Evolutionary conservation across 92 coral and sea anemone genomes (phyloP), one percentile per base, ranked within the genome.

Genomic region (Desmophyllum pertusum): DNA sequence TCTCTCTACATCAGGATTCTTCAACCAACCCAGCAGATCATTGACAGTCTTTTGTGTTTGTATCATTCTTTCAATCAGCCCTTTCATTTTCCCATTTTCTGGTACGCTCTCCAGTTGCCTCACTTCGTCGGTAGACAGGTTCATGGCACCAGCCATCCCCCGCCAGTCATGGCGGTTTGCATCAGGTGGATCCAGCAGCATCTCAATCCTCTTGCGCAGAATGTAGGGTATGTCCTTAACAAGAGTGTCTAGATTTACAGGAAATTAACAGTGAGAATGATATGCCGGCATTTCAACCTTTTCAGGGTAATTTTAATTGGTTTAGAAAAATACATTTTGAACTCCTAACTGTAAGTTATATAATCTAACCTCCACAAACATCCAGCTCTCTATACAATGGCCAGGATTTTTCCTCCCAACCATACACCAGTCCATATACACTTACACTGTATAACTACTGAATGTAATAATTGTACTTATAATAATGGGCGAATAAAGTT

Each of bases 221-320:
- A 27, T 18, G 48, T 74, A 79, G 29, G 97, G 97, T 30, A 95
- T 95, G 57, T 95, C 85, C 79, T 81, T 90, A 29, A 94, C 74
- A 31, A 93, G 78, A 25, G 79, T 83, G 39, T 50, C 98, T 95
- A 59, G 57, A 30, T 83, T 69, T 38, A 23, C 30, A 5, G 15
- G 18, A 27, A 46, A 73, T 4, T 25, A n/a, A n/a, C n/a, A n/a
- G n/a, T n/a, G n/a, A n/a, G n/a, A n/a, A n/a, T n/a, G n/a, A n/a
- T n/a, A n/a, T n/a, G n/a, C n/a, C n/a, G n/a, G n/a, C n/a, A n/a
- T n/a, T n/a, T n/a, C n/a, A n/a, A n/a, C n/a, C n/a, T n/a, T n/a
- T n/a, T n/a, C n/a, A n/a, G n/a, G n/a, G n/a, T n/a, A n/a, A n/a
- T n/a, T n/a, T n/a, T n/a, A n/a, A n/a, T n/a, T n/a, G n/a, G n/a